phyloP scores from a whole-genome alignment of 2,888 invertebrate species.

The Macrophya alboannulata region DNA sequence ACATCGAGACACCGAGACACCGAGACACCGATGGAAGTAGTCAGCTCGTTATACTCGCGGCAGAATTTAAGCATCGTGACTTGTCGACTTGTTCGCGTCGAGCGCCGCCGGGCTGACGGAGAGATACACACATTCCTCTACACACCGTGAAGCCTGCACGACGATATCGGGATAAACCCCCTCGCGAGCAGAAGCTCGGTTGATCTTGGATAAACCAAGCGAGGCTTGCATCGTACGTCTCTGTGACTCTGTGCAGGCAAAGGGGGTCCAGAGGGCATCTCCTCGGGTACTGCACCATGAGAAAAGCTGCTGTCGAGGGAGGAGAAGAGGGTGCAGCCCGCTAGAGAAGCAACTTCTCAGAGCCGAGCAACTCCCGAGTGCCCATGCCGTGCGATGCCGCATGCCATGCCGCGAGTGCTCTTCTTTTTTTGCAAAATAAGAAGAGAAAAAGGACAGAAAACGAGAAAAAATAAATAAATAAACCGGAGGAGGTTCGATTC shows the following conservation, averaged over 20 bases:
- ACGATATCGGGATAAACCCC: conserved; percentile 42
- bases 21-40: background rate
- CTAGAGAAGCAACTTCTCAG: conserved; percentile 69
- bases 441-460: conserved; percentile 60
- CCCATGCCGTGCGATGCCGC: conserved; percentile 43
- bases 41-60: conserved; percentile 43
- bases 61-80: conserved; percentile 50
- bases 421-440: conserved; percentile 61
- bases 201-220: conserved; percentile 44
- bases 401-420: conserved; percentile 63
- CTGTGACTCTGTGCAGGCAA: conserved; percentile 8
- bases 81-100: conserved; percentile 44
- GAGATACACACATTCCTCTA: conserved; percentile 37
- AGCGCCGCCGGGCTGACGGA: conserved; percentile 49
- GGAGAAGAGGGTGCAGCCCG: conserved; percentile 59
- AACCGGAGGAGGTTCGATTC: conserved; percentile 69
- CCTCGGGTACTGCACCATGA: background rate
- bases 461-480: conserved; percentile 62
- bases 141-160: background rate
- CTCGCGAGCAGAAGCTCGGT: conserved; percentile 39
- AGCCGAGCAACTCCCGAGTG: conserved; percentile 61
- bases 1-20: background rate
- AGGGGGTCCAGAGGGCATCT: conserved; percentile 40
- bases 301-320: conserved; percentile 9
- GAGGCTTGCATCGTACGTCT: conserved; percentile 11